These are phyloP conservation scores for Lamproptera curius DNA, from an alignment of 2,888 invertebrate genomes.

Conservation along the genomic window DNA sequence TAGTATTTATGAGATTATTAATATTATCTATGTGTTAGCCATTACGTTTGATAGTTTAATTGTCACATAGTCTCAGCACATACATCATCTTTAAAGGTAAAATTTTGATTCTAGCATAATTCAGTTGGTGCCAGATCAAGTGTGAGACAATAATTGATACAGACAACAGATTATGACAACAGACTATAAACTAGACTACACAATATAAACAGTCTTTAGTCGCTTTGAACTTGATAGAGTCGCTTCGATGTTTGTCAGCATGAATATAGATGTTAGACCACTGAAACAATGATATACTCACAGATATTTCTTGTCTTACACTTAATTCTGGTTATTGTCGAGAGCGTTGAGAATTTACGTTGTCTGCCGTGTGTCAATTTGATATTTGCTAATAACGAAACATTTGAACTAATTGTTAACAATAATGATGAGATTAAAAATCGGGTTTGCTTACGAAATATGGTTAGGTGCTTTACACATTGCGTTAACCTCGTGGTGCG, in stretches of 20 bases:
- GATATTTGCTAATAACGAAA: no score
- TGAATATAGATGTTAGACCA: slow-evolving; percentile 46
- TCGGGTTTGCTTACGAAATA: slow-evolving; percentile 22
- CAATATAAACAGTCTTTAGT: slow-evolving; percentile 36
- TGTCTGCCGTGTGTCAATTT: no score
- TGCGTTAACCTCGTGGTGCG: slow-evolving; percentile 35
- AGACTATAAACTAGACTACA: slow-evolving; percentile 18
- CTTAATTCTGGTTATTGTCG: slow-evolving; percentile 69
- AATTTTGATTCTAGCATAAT: slow-evolving; percentile 45
- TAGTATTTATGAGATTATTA: slow-evolving; percentile 51
- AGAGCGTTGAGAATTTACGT: slow-evolving; percentile 78
- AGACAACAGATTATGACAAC: slow-evolving; percentile 28
- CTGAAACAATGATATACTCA: slow-evolving; percentile 38
- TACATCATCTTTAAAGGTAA: slow-evolving; percentile 71
- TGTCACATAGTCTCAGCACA: slow-evolving; percentile 74
- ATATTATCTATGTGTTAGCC: slow-evolving; percentile 68
- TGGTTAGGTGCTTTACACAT: slow-evolving; percentile 59
- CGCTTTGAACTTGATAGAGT: slow-evolving; percentile 49
- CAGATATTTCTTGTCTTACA: slow-evolving; percentile 59
- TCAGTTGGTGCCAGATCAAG: slow-evolving; percentile 53
- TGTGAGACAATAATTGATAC: slow-evolving; percentile 56
- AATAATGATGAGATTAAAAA: slow-evolving; percentile 25
- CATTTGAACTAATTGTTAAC: no score
- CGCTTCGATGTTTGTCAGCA: slow-evolving; percentile 45
- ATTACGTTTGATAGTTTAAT: slow-evolving; percentile 53